phyloP scores from a whole-genome alignment of 1,140 invertebrate species.

The Euschistus heros region DNA sequence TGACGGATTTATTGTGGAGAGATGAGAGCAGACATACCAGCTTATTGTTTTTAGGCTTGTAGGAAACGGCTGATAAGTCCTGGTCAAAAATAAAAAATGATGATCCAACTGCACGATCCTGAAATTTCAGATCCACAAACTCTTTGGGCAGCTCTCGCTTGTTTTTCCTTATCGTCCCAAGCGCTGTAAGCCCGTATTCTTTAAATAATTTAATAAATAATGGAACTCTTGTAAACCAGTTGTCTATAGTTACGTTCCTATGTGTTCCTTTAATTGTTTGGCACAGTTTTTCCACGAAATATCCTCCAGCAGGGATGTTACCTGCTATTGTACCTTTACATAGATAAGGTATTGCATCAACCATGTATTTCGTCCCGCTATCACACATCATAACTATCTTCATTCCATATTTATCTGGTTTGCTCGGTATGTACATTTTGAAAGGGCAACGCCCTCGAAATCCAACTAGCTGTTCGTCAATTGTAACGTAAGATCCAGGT shows the following conservation, averaged over 20 bases:
- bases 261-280: conserved; percentile 27
- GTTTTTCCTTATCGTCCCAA: conserved; percentile 26
- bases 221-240: conserved; percentile 36
- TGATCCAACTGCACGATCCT: conserved; percentile 25
- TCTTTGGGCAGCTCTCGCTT: conserved; percentile 26
- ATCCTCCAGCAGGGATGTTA: conserved; percentile 8
- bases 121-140: conserved; percentile 23
- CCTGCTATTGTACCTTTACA: conserved; percentile 24
- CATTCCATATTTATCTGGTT: conserved; percentile 35
- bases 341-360: conserved; percentile 33
- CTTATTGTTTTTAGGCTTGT: too few relatives aligned
- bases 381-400: conserved; percentile 35
- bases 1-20: too few relatives aligned
- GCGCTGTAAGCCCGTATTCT: conserved; percentile 24
- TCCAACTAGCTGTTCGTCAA: conserved; percentile 34
- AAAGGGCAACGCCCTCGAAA: conserved; percentile 35
- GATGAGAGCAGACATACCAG: too few relatives aligned
- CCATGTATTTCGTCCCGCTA: conserved; percentile 32
- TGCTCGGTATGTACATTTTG: conserved; percentile 37
- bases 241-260: conserved; percentile 36
- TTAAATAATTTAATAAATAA: conserved; percentile 31
- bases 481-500: conserved; percentile 30
- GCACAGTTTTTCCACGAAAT: conserved; percentile 25
- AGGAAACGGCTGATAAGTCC: too few relatives aligned
- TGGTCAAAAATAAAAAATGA: too few relatives aligned